A percentile compares a stretch with the other conserved stretches of the same genome.
Evolutionary conservation across 2,888 invertebrate genomes (phyloP).

Genomic region (Phragmatobia fuliginosa): DNA sequence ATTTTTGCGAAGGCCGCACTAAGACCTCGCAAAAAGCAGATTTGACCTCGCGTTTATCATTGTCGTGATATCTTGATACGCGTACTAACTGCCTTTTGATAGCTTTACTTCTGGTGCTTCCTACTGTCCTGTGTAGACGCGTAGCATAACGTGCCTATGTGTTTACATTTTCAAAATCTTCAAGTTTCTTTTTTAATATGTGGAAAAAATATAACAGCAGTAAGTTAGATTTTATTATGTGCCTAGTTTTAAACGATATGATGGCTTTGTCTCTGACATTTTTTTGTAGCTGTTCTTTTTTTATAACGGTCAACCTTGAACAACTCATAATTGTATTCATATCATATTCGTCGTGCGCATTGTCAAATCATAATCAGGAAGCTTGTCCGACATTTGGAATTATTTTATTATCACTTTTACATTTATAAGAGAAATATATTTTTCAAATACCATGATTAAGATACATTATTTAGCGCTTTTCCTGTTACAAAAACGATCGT

Average conservation of each 20-base stretch:
- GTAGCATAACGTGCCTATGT: conserved; percentile 29
- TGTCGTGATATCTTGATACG: conserved; percentile 78
- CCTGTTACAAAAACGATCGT: conserved; percentile 1
- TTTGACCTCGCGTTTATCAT: conserved; percentile 81
- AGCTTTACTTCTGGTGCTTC: conserved; percentile 67
- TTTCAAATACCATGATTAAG: background rate
- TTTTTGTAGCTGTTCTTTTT: background rate
- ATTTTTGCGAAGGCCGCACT: conserved; percentile 77
- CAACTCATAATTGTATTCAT: background rate
- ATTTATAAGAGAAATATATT: background rate
- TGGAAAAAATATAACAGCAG: conserved; percentile 66
- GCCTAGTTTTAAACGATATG: conserved; percentile 21
- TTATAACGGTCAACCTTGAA: background rate
- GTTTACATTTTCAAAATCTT: conserved; percentile 19
- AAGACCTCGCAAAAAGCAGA: conserved; percentile 80
- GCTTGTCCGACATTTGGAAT: conserved; percentile 23
- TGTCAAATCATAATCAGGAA: conserved; percentile 37
- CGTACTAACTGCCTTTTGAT: conserved; percentile 72
- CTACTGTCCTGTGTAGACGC: conserved; percentile 60
- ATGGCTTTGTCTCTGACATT: conserved; percentile 23
- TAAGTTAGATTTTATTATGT: conserved; percentile 56
- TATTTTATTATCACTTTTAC: background rate
- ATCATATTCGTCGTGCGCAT: conserved; percentile 22
- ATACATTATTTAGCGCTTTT: background rate
- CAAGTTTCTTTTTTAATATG: conserved; percentile 25